phyloP scores from a whole-genome alignment of 2,888 invertebrate genomes.

The Fragum whitleyi region DNA sequence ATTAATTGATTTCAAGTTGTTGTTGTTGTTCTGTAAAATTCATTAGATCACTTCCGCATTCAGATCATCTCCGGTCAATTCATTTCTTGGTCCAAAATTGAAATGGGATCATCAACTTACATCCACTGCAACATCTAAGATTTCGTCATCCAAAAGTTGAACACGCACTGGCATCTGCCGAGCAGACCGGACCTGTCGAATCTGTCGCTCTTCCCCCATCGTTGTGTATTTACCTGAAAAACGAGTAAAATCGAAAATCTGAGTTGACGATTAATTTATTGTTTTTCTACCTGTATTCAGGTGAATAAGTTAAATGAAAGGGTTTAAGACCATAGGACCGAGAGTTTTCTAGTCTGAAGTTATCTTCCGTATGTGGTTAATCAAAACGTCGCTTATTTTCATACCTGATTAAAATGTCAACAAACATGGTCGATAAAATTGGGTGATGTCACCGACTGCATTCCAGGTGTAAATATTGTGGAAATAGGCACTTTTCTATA shows the following conservation, averaged over 20 bases:
- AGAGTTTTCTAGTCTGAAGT: not conserved
- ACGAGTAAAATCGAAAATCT: not conserved
- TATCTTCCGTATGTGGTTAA: not conserved
- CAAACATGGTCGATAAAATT: slow-evolving; percentile 23
- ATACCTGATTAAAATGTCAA: slow-evolving; percentile 9
- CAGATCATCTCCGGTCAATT: not conserved
- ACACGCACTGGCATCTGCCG: slow-evolving; percentile 65
- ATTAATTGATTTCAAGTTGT: not conserved
- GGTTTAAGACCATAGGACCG: too few species aligned
- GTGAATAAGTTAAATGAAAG: not conserved
- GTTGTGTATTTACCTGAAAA: slow-evolving; percentile 31
- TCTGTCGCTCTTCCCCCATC: slow-evolving; percentile 56
- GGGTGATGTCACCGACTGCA: slow-evolving; percentile 13
- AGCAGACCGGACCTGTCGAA: slow-evolving; percentile 64
- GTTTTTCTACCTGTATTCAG: not conserved
- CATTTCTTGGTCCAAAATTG: not conserved
- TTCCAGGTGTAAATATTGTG: not conserved
- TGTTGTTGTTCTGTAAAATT: not conserved
- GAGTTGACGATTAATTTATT: not conserved
- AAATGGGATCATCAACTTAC: slow-evolving; percentile 54
- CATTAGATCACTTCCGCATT: slow-evolving; percentile 47
- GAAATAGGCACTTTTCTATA: not conserved
- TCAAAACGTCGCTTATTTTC: slow-evolving; percentile 1
- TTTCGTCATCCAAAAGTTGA: slow-evolving; percentile 63
- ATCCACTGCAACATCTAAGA: slow-evolving; percentile 66